Percentiles rank a stretch among this genome's conserved stretches.
These are phyloP conservation scores for Podarcis lilfordi DNA, from an alignment of 2,797 vertebrate species.

Conservation along the genomic window DNA sequence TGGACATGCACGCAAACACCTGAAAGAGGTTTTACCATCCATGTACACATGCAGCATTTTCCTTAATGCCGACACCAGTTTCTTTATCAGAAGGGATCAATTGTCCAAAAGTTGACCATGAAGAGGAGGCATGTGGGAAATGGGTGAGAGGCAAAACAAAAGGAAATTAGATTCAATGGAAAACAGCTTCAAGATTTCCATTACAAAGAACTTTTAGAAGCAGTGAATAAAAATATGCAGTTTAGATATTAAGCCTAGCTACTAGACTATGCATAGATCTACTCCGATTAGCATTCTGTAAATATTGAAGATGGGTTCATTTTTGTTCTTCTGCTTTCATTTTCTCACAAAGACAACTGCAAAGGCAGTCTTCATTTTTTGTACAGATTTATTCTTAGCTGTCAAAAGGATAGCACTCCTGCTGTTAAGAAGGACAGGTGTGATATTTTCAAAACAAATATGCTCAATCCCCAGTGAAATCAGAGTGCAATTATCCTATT, in stretches of 20 bases:
- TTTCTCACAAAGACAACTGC: constrained; percentile 38
- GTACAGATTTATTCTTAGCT: constrained; percentile 36
- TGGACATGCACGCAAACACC: no score
- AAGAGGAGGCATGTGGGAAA: background rate
- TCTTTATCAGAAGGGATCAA: background rate
- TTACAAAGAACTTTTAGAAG: background rate
- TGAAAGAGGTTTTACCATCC: constrained; percentile 4
- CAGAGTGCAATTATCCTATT: background rate
- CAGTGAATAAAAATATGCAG: constrained; percentile 17
- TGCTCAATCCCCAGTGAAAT: constrained; percentile 17
- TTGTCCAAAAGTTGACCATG: background rate
- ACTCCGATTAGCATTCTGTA: constrained; percentile 19
- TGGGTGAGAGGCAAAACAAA: background rate
- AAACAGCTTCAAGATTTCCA: constrained; percentile 10
- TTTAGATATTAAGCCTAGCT: constrained; percentile 6
- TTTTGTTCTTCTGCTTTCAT: background rate
- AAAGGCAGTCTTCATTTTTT: constrained; percentile 42
- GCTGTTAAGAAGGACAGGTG: constrained; percentile 35
- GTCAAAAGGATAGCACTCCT: constrained; percentile 23
- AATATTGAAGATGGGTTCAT: constrained; percentile 13
- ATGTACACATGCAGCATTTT: background rate
- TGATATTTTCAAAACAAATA: constrained; percentile 28
- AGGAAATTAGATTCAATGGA: constrained; percentile 28
- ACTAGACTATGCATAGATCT: background rate
- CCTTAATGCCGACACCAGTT: background rate